phyloP scores from a whole-genome alignment of 2,888 invertebrate genomes.

The Drosophila robusta region DNA sequence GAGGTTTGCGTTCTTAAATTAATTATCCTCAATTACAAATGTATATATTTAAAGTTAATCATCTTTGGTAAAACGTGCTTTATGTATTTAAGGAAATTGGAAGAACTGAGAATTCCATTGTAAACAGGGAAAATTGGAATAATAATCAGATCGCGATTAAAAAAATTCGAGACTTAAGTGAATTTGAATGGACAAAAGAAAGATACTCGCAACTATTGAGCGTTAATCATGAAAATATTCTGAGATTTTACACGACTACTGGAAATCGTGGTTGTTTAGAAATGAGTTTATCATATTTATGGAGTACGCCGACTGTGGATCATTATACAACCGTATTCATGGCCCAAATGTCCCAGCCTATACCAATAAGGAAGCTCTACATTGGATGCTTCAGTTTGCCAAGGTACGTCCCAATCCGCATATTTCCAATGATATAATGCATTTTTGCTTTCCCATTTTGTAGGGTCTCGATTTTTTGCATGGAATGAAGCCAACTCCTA shows the following conservation, averaged over 20 bases:
- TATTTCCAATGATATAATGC: background rate
- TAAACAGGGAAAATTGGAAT: too few relatives aligned
- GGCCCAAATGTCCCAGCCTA: background rate
- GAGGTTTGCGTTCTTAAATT: too few relatives aligned
- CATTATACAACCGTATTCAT: constrained; percentile 13
- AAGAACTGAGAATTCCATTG: too few relatives aligned
- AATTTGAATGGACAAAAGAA: background rate
- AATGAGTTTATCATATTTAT: constrained; percentile 1
- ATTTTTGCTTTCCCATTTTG: background rate
- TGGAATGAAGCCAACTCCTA: background rate
- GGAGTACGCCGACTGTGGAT: constrained; percentile 9
- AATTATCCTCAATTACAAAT: too few relatives aligned
- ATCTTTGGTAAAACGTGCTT: too few relatives aligned
- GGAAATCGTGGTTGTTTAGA: too few relatives aligned
- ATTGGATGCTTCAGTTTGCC: constrained; percentile 24
- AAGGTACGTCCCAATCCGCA: background rate
- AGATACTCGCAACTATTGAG: background rate
- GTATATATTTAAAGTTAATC: too few relatives aligned
- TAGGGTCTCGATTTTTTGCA: constrained; percentile 23
- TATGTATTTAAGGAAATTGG: too few relatives aligned
- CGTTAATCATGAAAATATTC: constrained; percentile 14
- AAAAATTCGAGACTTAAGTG: background rate
- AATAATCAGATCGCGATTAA: too few relatives aligned
- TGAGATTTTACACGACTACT: constrained; percentile 6
- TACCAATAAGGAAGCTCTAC: background rate